Evolutionary conservation across 2,113 vertebrate species (phyloP), one percentile per base, ranked within the genome.

Genomic region (Bucco capensis): DNA sequence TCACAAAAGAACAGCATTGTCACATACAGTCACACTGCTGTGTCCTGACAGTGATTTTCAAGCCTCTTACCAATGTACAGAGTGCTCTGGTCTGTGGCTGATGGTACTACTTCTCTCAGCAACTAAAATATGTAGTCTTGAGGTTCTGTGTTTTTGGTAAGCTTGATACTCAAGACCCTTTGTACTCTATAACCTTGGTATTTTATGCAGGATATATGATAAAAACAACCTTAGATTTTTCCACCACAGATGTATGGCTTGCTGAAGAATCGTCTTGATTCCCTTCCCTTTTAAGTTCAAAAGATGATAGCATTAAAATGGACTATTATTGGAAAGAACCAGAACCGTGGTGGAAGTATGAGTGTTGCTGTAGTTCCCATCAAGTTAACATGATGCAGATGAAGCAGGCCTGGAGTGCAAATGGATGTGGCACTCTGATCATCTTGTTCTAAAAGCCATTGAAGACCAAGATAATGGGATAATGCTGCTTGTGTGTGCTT

Each of bases 61-160:
- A 82, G 50, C 30, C 30, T 65, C 53, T 93, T 93, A 50, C 23
- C 66, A 28, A 62, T 85, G 49, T 70, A 28, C 58, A 57, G 44
- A 69, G 46, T 3, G 1, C 74, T 79, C 47, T 83, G 25, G 19
- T 69, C 57, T 0, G 0, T 69, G 71, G 74, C 74, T 87, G 81
- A 30, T 0, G 0, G 62, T 69, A 13, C 65, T 86, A 81, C 49
- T 31, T 72, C 46, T 72, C 54, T 44, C 19, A 79, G 47, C 24
- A 79, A 31, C 33, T 92, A 70, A 66, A 81, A 73, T 73, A 73
- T 73, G 90, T 86, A 60, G 58, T 65, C 65, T 58, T 82, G 53
- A 93, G 21, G 24, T 22, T 83, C 57, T 74, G 31, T 1, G 1
- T 31, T 88, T 92, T 71, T 42, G 6, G 18, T 75, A 46, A 19